Evolutionary conservation across 2,888 invertebrate species (phyloP).

Genomic region (Drosophila falleni): DNA sequence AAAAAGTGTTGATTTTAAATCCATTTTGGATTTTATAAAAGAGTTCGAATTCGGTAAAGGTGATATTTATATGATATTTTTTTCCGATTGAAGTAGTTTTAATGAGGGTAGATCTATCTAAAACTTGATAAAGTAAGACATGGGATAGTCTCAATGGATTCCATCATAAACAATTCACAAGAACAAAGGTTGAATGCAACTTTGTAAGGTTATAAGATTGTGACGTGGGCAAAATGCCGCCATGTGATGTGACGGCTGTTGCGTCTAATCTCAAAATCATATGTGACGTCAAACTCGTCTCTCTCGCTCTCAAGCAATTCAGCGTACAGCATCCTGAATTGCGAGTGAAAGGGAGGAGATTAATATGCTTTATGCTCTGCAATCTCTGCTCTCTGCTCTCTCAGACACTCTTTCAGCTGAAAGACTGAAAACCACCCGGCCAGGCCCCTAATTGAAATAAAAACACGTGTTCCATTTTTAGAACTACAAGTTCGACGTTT

Average conservation of each 20-base stretch:
- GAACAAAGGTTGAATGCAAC: background rate
- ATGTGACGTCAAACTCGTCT: constrained; percentile 26
- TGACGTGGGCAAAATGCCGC: constrained; percentile 1
- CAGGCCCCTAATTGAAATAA: constrained; percentile 43
- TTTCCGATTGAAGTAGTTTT: too few relatives aligned
- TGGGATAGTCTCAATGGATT: too few relatives aligned
- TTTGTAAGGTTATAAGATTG: background rate
- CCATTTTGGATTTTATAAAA: too few relatives aligned
- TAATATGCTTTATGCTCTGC: constrained; percentile 2
- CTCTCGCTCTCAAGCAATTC: constrained; percentile 26
- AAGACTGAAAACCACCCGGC: constrained; percentile 26
- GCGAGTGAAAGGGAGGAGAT: background rate
- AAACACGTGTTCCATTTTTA: constrained; percentile 56
- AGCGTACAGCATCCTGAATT: constrained; percentile 43
- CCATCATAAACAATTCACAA: background rate
- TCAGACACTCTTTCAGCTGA: background rate
- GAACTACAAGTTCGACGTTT: constrained; percentile 3
- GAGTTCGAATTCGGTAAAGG: too few relatives aligned
- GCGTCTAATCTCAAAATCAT: constrained; percentile 10
- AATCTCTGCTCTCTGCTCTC: constrained; percentile 15
- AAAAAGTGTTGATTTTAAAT: too few relatives aligned
- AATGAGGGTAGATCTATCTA: too few relatives aligned
- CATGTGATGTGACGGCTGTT: constrained; percentile 15
- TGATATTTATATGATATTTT: too few relatives aligned
- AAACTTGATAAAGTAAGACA: too few relatives aligned